Evolutionary conservation across 2,888 invertebrate species (phyloP).

Genomic region (Amphimallon solstitiale): DNA sequence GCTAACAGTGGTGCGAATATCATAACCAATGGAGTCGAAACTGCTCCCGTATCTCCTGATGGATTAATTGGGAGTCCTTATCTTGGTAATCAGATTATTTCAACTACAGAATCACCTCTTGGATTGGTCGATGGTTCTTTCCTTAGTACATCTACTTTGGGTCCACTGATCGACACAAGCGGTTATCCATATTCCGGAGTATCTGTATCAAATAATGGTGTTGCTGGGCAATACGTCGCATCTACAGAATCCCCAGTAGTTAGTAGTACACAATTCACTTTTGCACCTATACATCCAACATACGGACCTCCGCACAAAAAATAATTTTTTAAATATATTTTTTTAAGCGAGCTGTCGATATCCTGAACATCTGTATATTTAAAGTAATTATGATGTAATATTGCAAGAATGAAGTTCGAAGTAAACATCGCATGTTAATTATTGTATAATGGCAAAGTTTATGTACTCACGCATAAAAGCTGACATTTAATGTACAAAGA

Average conservation of each 20-base stretch:
- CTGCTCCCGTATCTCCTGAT: conserved; percentile 12
- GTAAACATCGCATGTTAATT: conserved; percentile 32
- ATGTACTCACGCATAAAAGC: conserved; percentile 16
- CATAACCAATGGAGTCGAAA: conserved; percentile 41
- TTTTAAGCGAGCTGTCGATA: neutral
- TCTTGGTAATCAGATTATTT: conserved; percentile 3
- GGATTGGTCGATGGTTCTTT: conserved; percentile 12
- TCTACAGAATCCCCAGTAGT: conserved; percentile 35
- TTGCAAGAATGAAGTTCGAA: conserved; percentile 18
- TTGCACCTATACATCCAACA: conserved; percentile 22
- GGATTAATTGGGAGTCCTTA: conserved; percentile 17
- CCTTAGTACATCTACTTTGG: conserved; percentile 20
- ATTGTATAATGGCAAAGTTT: conserved; percentile 32
- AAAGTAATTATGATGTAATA: conserved; percentile 33
- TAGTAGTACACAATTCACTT: conserved; percentile 18
- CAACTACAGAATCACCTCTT: conserved; percentile 18
- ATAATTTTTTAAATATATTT: neutral
- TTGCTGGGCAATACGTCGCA: conserved; percentile 28
- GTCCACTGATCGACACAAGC: conserved; percentile 9
- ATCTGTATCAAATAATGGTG: conserved; percentile 22
- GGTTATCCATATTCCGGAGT: conserved; percentile 3
- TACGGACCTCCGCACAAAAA: conserved; percentile 33
- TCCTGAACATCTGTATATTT: conserved; percentile 8
- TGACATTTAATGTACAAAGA: conserved; percentile 16
- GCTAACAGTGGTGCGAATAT: conserved; percentile 39